A percentile compares a stretch with the other conserved stretches of the same genome.
phyloP scores from a whole-genome alignment of 2,888 invertebrate species.

The Cheilosia soror region DNA sequence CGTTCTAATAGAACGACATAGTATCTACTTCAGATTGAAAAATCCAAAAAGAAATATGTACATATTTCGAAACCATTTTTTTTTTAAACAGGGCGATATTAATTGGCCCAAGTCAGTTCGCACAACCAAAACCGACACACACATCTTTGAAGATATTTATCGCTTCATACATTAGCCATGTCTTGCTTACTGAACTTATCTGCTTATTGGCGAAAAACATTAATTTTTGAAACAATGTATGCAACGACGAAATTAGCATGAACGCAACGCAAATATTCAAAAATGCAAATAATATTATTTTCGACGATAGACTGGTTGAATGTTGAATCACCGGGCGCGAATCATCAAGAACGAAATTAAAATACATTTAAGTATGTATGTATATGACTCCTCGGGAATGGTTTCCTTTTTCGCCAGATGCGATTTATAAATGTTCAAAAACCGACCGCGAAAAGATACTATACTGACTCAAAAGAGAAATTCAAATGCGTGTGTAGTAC shows the following conservation, averaged over 20 bases:
- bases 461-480: neutral
- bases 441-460: neutral
- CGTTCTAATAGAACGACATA: no score
- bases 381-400: neutral
- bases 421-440: neutral
- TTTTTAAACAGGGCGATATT: neutral
- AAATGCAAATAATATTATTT: neutral
- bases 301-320: neutral
- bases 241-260: neutral
- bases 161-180: constrained; percentile 11
- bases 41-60: no score
- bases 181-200: neutral
- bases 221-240: constrained; percentile 19
- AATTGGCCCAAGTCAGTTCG: constrained; percentile 1
- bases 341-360: constrained; percentile 23
- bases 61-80: neutral
- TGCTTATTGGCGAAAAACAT: constrained; percentile 8
- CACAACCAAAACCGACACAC: neutral
- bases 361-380: neutral
- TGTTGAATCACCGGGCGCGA: constrained; percentile 19
- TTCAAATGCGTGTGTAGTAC: neutral
- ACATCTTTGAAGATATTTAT: constrained; percentile 2
- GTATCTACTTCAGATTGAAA: no score
- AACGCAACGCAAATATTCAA: constrained; percentile 1
- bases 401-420: neutral